These are phyloP conservation scores for Pangasius djambal DNA, from an alignment of 2,797 vertebrate species.

Conservation along the genomic window DNA sequence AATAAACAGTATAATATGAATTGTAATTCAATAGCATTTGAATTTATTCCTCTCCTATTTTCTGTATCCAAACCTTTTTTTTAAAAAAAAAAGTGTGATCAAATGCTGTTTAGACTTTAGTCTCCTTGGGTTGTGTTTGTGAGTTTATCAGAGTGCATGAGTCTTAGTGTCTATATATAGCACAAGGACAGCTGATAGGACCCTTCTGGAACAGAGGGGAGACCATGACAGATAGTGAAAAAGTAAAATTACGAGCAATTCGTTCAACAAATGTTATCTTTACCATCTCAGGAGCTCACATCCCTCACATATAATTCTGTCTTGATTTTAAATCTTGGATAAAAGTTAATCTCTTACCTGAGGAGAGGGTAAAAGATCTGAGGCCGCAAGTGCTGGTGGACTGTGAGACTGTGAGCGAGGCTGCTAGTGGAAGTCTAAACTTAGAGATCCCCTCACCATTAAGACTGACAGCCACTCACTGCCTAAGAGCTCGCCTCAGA, in stretches of 20 bases:
- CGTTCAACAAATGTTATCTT: neutral
- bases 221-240: neutral
- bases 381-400: neutral
- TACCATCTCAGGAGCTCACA: neutral
- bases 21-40: neutral
- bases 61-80: too few species aligned
- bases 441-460: constrained; percentile 58
- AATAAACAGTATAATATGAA: neutral
- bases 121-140: constrained; percentile 28
- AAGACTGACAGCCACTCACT: constrained; percentile 27
- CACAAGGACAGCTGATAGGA: constrained; percentile 60
- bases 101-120: neutral
- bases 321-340: neutral
- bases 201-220: constrained; percentile 47
- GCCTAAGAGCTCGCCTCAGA: constrained; percentile 18
- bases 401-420: neutral
- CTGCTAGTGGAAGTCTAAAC: constrained; percentile 60
- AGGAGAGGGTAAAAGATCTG: neutral
- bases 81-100: neutral
- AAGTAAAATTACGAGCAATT: neutral
- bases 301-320: neutral
- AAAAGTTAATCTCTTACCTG: constrained; percentile 22
- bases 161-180: constrained; percentile 60
- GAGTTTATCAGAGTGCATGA: constrained; percentile 28
- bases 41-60: neutral